Evolutionary conservation across 2,888 invertebrate genomes (phyloP), one percentile per base, ranked within the genome.

Genomic region (Amblyjoppa fuscipennis): DNA sequence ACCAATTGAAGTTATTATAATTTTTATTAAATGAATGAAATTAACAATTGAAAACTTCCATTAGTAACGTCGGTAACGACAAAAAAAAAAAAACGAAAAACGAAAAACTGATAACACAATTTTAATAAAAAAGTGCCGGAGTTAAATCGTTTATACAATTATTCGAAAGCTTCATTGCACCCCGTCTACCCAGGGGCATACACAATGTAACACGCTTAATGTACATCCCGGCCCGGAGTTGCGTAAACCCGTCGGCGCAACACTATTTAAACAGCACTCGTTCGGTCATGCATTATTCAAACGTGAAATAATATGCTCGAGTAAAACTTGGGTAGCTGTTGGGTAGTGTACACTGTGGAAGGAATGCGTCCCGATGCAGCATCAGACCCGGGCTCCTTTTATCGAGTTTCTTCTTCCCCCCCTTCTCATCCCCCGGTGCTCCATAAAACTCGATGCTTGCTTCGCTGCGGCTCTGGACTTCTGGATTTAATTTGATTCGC

Each of bases 401-500:
- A 74, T 81, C 74, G 74, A 81, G 74, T 74, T 81, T 74, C 68
- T 66, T 74, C 66, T 70, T 75, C 31, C 49, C 31, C 59, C 59
- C 13, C 70, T 34, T n/a, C 34, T 51, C 34, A 20, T 34, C 53
- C 66, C 38, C 73, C 66, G 41, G 51, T 73, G 28, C 80, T 73
- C 73, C 28, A 20, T 41, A 74, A 66, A 80, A 80, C 73, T 73
- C 53, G 34, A 53, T 41, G 73, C 61, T 20, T 61, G 61, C 49
- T 34, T 51, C 61, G 45, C 34, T 59, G 78, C 49, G 70, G 53
- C 53, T 59, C 31, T 59, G 66, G 25, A 68, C 45, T 81, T 74
- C 66, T 74, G 87, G 82, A 84, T 88, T 87, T 85, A 88, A 88
- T 88, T 89, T 84, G 68, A 89, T 85, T 79, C 70, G 64, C 31